phyloP scores from a whole-genome alignment of 2,888 invertebrate genomes.

The Zootermopsis nevadensis region DNA sequence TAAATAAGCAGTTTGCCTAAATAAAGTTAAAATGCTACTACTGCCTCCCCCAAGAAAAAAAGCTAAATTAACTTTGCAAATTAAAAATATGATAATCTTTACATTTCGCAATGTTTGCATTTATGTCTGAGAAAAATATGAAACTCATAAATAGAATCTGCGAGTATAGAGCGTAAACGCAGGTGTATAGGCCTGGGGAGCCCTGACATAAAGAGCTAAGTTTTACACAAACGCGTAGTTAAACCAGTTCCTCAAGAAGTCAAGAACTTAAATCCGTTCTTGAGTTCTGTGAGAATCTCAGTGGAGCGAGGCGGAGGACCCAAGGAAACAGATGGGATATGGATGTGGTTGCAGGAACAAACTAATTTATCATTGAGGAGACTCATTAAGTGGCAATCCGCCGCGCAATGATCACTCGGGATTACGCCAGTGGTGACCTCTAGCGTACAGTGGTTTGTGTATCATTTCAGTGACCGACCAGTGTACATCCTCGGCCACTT shows the following conservation, averaged over 20 bases:
- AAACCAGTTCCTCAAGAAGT: neutral
- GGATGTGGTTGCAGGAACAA: neutral
- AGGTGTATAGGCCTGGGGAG: no score
- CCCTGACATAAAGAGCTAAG: no score
- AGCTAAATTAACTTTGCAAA: no score
- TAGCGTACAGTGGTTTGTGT: constrained; percentile 26
- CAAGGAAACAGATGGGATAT: constrained; percentile 8
- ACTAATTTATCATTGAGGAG: constrained; percentile 46
- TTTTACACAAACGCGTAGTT: neutral
- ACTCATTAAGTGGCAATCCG: constrained; percentile 46
- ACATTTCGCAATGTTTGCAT: no score
- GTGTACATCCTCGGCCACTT: neutral
- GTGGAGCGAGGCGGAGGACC: no score
- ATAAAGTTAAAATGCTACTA: no score
- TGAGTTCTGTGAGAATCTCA: neutral
- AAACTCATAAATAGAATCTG: no score
- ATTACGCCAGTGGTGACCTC: constrained; percentile 40
- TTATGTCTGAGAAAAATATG: no score
- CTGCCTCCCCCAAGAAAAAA: no score
- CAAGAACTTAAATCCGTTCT: neutral
- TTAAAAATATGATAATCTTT: no score
- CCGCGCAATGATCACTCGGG: constrained; percentile 45
- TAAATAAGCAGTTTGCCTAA: no score
- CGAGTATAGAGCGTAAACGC: no score
- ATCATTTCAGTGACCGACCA: constrained; percentile 19